Base-by-base conservation (phyloP, 2,888 invertebrate genomes). In the Drosophila multiciliata region DNA sequence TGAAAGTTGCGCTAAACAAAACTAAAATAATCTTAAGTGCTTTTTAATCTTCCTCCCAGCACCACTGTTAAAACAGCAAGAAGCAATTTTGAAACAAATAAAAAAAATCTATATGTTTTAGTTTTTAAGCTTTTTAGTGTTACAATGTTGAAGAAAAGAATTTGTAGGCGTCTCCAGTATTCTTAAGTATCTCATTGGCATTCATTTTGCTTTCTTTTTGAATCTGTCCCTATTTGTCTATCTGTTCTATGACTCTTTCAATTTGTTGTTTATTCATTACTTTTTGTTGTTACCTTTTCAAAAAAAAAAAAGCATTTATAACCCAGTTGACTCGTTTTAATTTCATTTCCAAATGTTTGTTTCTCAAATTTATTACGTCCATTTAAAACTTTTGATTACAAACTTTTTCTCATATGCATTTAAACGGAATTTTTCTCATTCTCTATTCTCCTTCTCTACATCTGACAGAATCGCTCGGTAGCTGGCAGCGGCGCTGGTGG, bases 111-210 rank as follows among this genome's bases (percentile, higher is more conserved):
- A 49, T 80, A 74, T 79, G 73, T 89, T 73, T 62, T 78, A 78
- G 78, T 60, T 65, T 29, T 64, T 78, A 79, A 78, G 79, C 59
- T 65, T 52, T 23, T 76, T 60, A 53, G 60, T 66, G 60, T 70
- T 64, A 35, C 65, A 57, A 45, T 26, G 52, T 74, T 73, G 17
- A 54, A 52, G 15, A 53, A 32, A 11, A 50, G 36, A 32, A 57
- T 29, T 49, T 35, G 45, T 53, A 73, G 61, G 49, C 58, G 45
- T 73, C 55, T 80, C 53, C 42, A 66, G 62, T 74, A 81, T 66
- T 53, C 57, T 73, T 72, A 78, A 83, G 78, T 89, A 80, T 87
- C 90, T 90, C 90, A 90, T 90, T 90, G 86, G 90, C 90, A 90
- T 90, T 90, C 89, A 80, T 75, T 76, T 80, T 74, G 71, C 65